These are phyloP conservation scores for Anthophora plumipes DNA, from an alignment of 2,888 invertebrate genomes.

Conservation along the genomic window DNA sequence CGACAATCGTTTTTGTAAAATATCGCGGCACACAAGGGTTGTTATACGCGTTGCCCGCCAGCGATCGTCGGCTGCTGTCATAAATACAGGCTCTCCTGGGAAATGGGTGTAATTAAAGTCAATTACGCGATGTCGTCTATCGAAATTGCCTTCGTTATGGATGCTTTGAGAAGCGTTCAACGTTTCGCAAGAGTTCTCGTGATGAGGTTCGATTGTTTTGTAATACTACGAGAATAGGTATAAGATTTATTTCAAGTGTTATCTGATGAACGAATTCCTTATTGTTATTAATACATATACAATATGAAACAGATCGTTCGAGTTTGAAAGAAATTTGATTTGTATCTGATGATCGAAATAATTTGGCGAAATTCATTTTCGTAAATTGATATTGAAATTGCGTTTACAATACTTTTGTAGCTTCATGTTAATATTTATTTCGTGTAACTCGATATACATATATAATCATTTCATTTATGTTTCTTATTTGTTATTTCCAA, in stretches of 20 bases:
- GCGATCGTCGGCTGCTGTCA: neutral
- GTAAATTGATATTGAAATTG: too few relatives aligned
- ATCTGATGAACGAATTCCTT: neutral
- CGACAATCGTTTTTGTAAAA: slow-evolving; percentile 20
- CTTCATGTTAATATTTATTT: too few relatives aligned
- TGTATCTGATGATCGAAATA: too few relatives aligned
- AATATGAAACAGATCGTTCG: neutral
- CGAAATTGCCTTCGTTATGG: neutral
- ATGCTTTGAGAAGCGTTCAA: neutral
- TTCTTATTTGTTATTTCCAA: neutral
- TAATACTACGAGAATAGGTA: neutral
- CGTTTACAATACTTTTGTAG: too few relatives aligned
- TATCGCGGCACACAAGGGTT: neutral
- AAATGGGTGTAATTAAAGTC: slow-evolving; percentile 14
- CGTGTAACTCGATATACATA: too few relatives aligned
- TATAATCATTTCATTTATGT: neutral
- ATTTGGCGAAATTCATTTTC: too few relatives aligned
- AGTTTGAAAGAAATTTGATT: neutral
- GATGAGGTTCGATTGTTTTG: neutral
- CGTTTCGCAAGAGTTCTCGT: neutral
- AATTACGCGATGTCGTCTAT: neutral
- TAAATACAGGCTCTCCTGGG: slow-evolving; percentile 2
- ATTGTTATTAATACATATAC: neutral
- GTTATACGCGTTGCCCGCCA: neutral
- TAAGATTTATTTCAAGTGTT: neutral